phyloP scores from a whole-genome alignment of 1,140 invertebrate species.

The Conus ventricosus region DNA sequence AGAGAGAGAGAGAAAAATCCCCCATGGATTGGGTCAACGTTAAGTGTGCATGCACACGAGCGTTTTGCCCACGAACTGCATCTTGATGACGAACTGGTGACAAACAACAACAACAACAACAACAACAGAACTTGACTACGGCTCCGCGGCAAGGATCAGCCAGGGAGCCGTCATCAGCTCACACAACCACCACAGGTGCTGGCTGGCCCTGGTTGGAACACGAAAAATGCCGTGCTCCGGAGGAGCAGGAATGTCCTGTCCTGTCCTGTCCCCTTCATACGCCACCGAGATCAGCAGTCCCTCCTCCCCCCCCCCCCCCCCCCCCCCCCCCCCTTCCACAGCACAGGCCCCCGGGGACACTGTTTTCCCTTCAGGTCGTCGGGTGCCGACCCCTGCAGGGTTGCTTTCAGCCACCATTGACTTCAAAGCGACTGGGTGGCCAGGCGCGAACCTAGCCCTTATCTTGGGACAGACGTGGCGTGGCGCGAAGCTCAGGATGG shows the following conservation, averaged over 20 bases:
- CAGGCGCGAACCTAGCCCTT: constrained; percentile 28
- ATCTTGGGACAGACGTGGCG: background rate
- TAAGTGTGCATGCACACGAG: too few species aligned
- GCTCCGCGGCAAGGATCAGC: background rate
- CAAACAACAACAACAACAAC: too few species aligned
- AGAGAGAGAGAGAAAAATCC: background rate
- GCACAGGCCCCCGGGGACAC: background rate
- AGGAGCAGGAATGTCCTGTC: background rate
- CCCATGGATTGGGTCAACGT: too few species aligned
- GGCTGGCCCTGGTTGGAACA: background rate
- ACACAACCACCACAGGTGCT: background rate
- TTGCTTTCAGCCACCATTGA: background rate
- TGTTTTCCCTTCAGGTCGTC: background rate
- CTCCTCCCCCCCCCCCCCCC: too few species aligned
- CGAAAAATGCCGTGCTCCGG: background rate
- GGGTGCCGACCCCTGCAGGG: background rate
- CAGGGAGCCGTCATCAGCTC: background rate
- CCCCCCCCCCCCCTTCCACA: background rate
- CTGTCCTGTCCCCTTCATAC: background rate
- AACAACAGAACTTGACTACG: too few species aligned
- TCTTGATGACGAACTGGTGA: too few species aligned
- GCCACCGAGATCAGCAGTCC: background rate
- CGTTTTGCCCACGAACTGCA: too few species aligned
- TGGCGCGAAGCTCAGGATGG: background rate
- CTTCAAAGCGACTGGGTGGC: background rate